Evolutionary conservation across 1,140 invertebrate species (phyloP), one percentile per base, ranked within the genome.

Genomic region (Bombus superbus): DNA sequence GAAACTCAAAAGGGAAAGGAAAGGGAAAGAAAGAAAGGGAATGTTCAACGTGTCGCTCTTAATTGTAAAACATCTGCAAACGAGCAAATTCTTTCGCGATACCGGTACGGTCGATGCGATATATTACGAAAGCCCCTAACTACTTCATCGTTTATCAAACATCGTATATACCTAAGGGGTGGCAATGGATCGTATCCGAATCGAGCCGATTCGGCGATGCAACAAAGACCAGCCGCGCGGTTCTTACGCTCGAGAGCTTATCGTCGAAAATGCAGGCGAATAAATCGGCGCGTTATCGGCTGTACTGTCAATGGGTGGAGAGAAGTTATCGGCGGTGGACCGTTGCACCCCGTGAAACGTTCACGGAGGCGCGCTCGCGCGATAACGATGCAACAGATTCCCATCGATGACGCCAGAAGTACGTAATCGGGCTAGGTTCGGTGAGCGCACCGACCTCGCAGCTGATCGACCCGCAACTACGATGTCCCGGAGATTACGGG

Each of bases 401-500:
- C 42, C 74, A 78, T 81, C 83, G 83, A 40, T 81, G 83, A 81
- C 57, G 83, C 18, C 57, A 72, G 68, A 80, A 79, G 83, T 80
- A 81, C 83, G 83, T 66, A 85, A 81, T 73, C 72, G 71, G 35
- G 78, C 10, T 8, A 25, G 53, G 66, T 44, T 47, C 83, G 47
- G 78, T 66, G 59, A 75, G 83, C 59, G 38, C 75, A 40, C 22
- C 59, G 38, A 57, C n/a, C 62, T 78, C 83, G 53, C 83, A 75
- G 78, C 83, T 86, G 88, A 90, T 90, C 88, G 86, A 87, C 72
- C 86, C 86, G 75, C 71, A 89, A 86, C 85, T 81, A 85, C 85
- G 89, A 87, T 90, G 88, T 88, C 85, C 82, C 66, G 76, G 89
- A 91, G 90, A 91, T 92, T 90, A 91, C 72, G 79, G 90, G 83